Conservation (phyloP, 2,113 vertebrate genomes). For the Cynocephalus volans region DNA sequence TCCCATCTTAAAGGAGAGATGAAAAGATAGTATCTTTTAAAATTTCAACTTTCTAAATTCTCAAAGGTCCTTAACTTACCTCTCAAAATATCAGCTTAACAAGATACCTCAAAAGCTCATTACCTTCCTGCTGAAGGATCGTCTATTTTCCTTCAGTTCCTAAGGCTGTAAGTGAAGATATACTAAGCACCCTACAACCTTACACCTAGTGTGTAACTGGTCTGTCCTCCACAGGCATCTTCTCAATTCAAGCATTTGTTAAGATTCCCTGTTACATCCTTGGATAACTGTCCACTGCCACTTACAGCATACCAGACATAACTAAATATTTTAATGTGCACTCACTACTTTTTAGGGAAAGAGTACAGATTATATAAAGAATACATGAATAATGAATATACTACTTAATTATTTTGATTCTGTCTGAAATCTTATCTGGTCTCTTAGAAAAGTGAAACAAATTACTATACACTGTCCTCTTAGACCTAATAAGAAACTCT, state of each 20-base stretch:
- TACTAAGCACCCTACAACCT: background rate
- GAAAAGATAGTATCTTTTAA: background rate
- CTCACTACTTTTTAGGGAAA: background rate
- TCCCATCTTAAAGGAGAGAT: background rate
- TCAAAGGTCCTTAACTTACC: background rate
- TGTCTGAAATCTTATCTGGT: background rate
- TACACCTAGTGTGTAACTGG: too few relatives aligned
- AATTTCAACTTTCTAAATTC: background rate
- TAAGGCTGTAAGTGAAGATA: background rate
- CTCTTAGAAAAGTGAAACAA: background rate
- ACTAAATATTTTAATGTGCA: conserved; percentile 18
- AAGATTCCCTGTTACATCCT: background rate
- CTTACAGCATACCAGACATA: background rate
- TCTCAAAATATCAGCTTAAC: background rate
- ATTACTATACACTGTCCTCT: background rate
- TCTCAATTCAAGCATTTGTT: background rate
- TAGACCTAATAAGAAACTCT: background rate
- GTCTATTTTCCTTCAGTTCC: background rate
- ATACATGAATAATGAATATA: background rate
- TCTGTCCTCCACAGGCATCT: background rate
- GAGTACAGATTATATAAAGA: background rate
- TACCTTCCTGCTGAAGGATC: background rate
- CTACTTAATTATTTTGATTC: conserved; percentile 25
- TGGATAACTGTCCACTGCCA: background rate
- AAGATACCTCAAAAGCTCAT: background rate